phyloP scores from a whole-genome alignment of 1,140 invertebrate genomes.

The Ceratina calcarata region DNA sequence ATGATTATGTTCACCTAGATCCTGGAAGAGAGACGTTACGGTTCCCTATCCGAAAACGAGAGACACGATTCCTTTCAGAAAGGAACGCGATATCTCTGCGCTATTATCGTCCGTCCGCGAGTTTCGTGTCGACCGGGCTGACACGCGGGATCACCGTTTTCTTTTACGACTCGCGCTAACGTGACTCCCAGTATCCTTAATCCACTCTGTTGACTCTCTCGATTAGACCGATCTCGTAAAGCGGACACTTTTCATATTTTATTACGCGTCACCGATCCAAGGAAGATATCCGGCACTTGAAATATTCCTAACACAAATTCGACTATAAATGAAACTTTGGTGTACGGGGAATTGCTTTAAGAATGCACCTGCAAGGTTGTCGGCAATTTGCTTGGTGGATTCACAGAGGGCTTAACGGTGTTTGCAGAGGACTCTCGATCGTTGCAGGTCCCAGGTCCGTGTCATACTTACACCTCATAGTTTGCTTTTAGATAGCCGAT shows the following conservation, averaged over 20 bases:
- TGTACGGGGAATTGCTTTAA: not conserved
- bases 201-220: constrained; percentile 47
- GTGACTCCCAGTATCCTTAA: constrained; percentile 44
- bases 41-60: not conserved
- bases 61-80: not conserved
- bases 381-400: constrained; percentile 57
- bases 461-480: constrained; percentile 30
- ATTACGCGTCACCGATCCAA: not conserved
- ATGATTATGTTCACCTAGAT: constrained; percentile 17
- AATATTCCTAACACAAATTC: too few species aligned
- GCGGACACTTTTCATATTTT: constrained; percentile 52
- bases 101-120: constrained; percentile 33
- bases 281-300: too few species aligned
- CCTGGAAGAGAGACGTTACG: not conserved
- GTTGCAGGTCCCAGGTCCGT: constrained; percentile 42
- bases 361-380: constrained; percentile 58
- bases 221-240: constrained; percentile 52
- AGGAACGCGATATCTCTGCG: not conserved
- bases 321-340: not conserved
- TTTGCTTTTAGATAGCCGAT: constrained; percentile 65
- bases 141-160: constrained; percentile 56
- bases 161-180: constrained; percentile 57
- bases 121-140: constrained; percentile 55
- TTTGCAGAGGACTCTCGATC: constrained; percentile 60
- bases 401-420: constrained; percentile 46